Evolutionary conservation across 1,140 invertebrate species (phyloP).

Genomic region (Stratiolaelaps scimitus): DNA sequence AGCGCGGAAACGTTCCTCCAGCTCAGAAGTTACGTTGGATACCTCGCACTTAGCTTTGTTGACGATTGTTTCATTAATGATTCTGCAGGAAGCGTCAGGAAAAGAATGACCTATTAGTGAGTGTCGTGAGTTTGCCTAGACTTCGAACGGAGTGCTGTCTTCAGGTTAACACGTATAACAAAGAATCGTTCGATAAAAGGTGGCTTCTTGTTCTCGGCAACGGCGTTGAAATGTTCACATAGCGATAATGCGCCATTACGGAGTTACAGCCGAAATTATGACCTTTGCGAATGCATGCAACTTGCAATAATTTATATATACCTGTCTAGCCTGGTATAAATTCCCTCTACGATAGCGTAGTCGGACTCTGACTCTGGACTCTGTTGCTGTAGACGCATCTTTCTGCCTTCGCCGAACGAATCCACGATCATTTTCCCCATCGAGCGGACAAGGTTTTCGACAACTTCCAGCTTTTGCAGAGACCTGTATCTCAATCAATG

Average conservation of each 20-base stretch:
- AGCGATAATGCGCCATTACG: too few relatives aligned
- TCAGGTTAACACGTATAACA: too few relatives aligned
- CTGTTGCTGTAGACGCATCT: constrained; percentile 8
- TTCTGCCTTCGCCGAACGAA: constrained; percentile 12
- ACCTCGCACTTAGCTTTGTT: constrained; percentile 26
- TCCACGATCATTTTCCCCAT: constrained; percentile 24
- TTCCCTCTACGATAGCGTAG: constrained; percentile 19
- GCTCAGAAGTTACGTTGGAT: neutral
- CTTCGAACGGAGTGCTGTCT: too few relatives aligned
- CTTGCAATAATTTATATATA: neutral
- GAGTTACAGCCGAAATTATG: too few relatives aligned
- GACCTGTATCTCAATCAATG: constrained; percentile 1
- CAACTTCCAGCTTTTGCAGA: constrained; percentile 24
- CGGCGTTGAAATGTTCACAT: too few relatives aligned
- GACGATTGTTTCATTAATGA: constrained; percentile 23
- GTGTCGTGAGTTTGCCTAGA: too few relatives aligned
- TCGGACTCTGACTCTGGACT: constrained; percentile 4
- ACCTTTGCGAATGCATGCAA: too few relatives aligned
- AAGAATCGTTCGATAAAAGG: too few relatives aligned
- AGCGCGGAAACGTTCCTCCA: neutral
- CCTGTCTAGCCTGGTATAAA: constrained; percentile 16
- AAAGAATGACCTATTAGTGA: neutral
- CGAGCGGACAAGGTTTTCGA: neutral
- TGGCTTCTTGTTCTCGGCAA: too few relatives aligned
- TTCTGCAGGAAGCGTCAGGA: neutral